These are phyloP conservation scores for Ephestia elutella DNA, from an alignment of 1,140 invertebrate species.

Conservation along the genomic window DNA sequence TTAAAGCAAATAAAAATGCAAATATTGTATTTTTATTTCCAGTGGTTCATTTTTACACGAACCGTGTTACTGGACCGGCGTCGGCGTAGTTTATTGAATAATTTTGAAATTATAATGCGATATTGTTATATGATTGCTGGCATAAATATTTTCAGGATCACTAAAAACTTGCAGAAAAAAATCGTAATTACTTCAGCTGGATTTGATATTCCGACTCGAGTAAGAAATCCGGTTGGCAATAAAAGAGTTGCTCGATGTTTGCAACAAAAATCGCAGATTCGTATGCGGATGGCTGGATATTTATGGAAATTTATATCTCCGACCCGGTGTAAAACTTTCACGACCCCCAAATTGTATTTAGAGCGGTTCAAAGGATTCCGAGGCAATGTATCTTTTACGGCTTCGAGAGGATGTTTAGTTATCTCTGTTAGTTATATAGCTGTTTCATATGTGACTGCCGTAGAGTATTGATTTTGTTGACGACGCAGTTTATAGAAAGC, in stretches of 20 bases:
- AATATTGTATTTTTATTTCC: no score
- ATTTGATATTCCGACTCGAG: neutral
- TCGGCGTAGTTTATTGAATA: no score
- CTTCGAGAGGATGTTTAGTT: conserved; percentile 3
- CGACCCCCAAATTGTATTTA: conserved; percentile 28
- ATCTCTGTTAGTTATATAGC: neutral
- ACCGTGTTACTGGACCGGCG: no score
- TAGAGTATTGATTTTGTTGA: neutral
- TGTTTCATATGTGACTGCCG: neutral
- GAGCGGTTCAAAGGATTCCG: conserved; percentile 15
- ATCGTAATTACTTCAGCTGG: neutral
- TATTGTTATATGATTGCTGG: no score
- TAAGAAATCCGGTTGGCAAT: conserved; percentile 11
- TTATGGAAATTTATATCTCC: conserved; percentile 31
- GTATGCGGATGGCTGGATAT: conserved; percentile 18
- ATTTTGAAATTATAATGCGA: no score
- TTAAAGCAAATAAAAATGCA: no score
- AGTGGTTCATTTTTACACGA: no score
- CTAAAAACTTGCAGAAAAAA: neutral
- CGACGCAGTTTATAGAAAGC: neutral
- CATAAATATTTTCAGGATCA: no score
- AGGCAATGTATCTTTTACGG: neutral
- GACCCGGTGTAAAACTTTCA: conserved; percentile 31
- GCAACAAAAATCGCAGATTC: conserved; percentile 12
- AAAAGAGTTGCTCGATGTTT: conserved; percentile 8